Percentiles rank a stretch among this genome's conserved stretches.
phyloP scores from a whole-genome alignment of 2,888 invertebrate genomes.

The Xanthorhoe spadicearia region DNA sequence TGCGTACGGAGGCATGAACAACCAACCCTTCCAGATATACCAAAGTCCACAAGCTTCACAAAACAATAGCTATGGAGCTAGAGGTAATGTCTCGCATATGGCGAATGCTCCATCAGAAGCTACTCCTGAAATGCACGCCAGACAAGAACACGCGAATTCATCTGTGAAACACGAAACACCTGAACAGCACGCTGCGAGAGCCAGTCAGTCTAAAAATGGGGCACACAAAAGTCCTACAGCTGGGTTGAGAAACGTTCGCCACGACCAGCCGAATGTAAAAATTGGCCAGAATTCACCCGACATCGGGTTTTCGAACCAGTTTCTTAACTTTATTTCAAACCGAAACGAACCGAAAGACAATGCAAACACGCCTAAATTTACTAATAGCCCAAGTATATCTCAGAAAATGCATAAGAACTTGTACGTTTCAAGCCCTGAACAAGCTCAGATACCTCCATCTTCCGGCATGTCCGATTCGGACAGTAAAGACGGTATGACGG shows the following conservation, averaged over 20 bases:
- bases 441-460: constrained; percentile 80
- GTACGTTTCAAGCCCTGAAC: constrained; percentile 81
- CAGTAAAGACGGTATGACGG: constrained; percentile 80
- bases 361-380: constrained; percentile 82
- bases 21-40: constrained; percentile 73
- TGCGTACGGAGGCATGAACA: constrained; percentile 59
- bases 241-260: constrained; percentile 74
- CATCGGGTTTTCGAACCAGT: constrained; percentile 80
- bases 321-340: constrained; percentile 78
- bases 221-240: constrained; percentile 72
- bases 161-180: constrained; percentile 53
- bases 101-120: constrained; percentile 54
- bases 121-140: constrained; percentile 57
- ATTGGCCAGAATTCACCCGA: constrained; percentile 74
- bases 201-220: constrained; percentile 57
- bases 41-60: constrained; percentile 73
- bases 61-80: constrained; percentile 55
- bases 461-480: constrained; percentile 80
- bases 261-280: constrained; percentile 76
- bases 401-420: constrained; percentile 83
- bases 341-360: constrained; percentile 83
- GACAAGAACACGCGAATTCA: constrained; percentile 54
- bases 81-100: constrained; percentile 53
- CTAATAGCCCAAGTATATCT: constrained; percentile 79
- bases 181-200: constrained; percentile 60